A percentile compares a stretch with the other conserved stretches of the same genome.
Conservation (phyloP, 1,140 invertebrate species). For the Ptiloglossa arizonensis region DNA sequence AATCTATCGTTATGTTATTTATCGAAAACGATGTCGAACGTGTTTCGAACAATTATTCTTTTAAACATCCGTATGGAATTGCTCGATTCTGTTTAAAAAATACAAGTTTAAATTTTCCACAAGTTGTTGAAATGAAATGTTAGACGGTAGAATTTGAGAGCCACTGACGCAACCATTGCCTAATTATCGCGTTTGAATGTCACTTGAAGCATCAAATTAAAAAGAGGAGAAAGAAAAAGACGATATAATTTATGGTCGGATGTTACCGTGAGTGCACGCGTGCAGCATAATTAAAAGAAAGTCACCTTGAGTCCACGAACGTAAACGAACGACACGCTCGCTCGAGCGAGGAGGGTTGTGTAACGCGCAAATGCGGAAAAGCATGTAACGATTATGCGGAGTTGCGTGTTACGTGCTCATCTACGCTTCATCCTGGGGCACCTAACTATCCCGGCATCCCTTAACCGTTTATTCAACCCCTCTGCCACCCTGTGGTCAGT, state of each 20-base stretch:
- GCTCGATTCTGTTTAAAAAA: too few species aligned
- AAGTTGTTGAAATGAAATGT: too few species aligned
- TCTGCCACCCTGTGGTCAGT: constrained; percentile 50
- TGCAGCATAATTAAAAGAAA: constrained; percentile 59
- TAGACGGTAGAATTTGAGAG: too few species aligned
- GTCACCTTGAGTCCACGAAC: constrained; percentile 50
- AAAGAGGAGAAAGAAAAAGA: too few species aligned
- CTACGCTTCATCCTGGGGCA: constrained; percentile 49
- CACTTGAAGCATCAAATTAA: too few species aligned
- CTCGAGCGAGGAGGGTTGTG: background rate
- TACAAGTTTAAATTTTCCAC: too few species aligned
- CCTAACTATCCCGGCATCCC: constrained; percentile 60
- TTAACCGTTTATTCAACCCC: constrained; percentile 59
- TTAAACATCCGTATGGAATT: too few species aligned
- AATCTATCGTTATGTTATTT: too few species aligned
- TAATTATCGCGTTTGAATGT: too few species aligned
- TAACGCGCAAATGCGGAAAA: constrained; percentile 33
- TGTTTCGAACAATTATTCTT: too few species aligned
- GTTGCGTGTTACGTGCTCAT: constrained; percentile 65
- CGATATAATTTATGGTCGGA: background rate
- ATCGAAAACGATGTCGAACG: too few species aligned
- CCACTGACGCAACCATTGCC: too few species aligned
- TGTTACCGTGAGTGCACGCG: constrained; percentile 1
- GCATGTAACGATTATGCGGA: constrained; percentile 57
- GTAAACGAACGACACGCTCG: constrained; percentile 16